Base-by-base conservation (phyloP, 2,797 vertebrate genomes). In the Neosilurus mollespiculum region DNA sequence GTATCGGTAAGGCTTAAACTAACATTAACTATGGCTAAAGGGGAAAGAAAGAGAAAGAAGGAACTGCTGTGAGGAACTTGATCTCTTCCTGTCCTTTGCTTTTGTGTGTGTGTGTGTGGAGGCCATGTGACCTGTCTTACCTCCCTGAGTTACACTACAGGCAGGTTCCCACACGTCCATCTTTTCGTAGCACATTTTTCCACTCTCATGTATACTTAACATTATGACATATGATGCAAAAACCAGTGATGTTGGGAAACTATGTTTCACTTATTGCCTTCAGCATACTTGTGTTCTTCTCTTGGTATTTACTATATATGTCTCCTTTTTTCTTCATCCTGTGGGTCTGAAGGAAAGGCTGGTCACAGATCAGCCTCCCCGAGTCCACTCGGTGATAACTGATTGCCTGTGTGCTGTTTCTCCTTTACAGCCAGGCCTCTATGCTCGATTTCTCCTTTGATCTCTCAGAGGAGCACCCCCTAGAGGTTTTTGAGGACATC, bases 381-480 rank as follows among this genome's bases (percentile, higher is more conserved):
- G 18, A 20, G 15, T 78, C 61, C 59, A 30, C 30, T 65, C 77
- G 64, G 61, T 78, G 37, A 78, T 88, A 86, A 92, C 92, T 94
- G 93, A 94, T 91, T 83, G 81, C 87, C 90, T 94, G 89, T 95
- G 90, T 95, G 92, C 90, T 92, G 91, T 94, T 94, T 90, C 83
- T 90, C 89, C 85, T 96, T 96, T 93, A 93, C 97, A 98, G 98
- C 96, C 90, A 92, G 93, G 95, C 91, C 71, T 96, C 98, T 96
- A 87, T 97, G 95, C 97, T 99, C 95, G 97, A 98, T 97, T 99
- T 98, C 96, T 98, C 95, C 95, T 97, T 98, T 98, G 98, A 98
- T 96, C 95, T 95, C 92, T 97, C 96, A 95, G 96, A 97, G 94
- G 98, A 99, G 93, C 96, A 95, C 94, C 94, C 95, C 96, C 94